Evolutionary conservation across 2,888 invertebrate species (phyloP), one percentile per base, ranked within the genome.

Genomic region (Drosophila rellima): DNA sequence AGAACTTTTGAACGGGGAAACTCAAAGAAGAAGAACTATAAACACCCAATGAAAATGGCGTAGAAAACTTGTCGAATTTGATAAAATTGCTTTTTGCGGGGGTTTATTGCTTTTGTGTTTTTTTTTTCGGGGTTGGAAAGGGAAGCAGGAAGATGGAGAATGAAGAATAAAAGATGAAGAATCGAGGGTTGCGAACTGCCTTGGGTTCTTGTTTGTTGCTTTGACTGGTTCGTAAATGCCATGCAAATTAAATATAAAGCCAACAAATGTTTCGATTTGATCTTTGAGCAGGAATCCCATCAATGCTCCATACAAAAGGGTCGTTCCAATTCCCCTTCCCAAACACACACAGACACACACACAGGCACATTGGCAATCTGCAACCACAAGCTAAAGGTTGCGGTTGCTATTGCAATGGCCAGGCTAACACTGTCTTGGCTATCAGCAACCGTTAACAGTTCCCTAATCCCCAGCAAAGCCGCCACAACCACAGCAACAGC

Each of bases 191-290:
- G 13, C 18, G 47, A 15, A 48, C 5, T 33, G 2, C 20, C n/a
- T 33, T 33, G 26, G 26, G 15, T 23, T 35, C 20, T 23, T 35
- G 35, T 35, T 33, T 50, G 33, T 50, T 33, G 48, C 33, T 13
- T 31, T 40, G 54, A 61, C 17, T 26, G 17, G 10, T 20, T 10
- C 7, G 7, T 37, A 75, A 75, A 63, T 80, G 69, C 56, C 78
- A 85, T 82, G 86, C 86, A 82, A 82, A 82, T 82, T 82, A 82
- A 82, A 82, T 82, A 67, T 79, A 82, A 86, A 82, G 83, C 76
- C 78, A 62, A 65, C 78, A 80, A 80, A 86, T 80, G 83, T 82
- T 82, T 80, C 83, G 83, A 76, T 80, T 85, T 75, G 60, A 60
- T 56, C 61, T 52, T 56, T 26, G 29, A 20, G 42, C 65, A 37